Evolutionary conservation across 2,113 vertebrate genomes (phyloP).

Genomic region (Eulemur macaco): DNA sequence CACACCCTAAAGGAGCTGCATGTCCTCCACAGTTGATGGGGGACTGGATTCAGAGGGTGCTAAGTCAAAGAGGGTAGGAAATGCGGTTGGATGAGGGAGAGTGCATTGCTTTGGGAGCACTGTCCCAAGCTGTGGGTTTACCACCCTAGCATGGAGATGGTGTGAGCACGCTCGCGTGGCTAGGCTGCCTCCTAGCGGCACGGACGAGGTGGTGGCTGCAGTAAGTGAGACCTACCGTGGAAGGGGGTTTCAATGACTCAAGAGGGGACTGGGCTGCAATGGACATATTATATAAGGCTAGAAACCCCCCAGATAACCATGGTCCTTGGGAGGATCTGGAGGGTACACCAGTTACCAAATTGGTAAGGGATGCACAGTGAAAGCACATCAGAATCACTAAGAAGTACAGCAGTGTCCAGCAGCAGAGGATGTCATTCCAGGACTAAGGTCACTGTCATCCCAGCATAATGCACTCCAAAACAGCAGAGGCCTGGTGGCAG

Average conservation of each 20-base stretch:
- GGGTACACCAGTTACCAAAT: not conserved
- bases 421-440: not conserved
- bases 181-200: no score
- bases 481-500: not conserved
- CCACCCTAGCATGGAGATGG: not conserved
- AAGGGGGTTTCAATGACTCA: not conserved
- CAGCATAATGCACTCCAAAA: not conserved
- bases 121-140: not conserved
- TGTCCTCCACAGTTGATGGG: no score
- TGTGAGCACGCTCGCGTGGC: no score
- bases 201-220: no score
- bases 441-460: not conserved
- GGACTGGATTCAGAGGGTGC: not conserved
- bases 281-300: not conserved
- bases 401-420: rapidly evolving
- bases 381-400: not conserved
- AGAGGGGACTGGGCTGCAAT: no score
- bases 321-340: not conserved
- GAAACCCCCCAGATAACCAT: no score
- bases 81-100: not conserved
- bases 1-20: not conserved
- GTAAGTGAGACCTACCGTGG: not conserved
- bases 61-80: not conserved
- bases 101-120: not conserved
- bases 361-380: not conserved